phyloP scores from a whole-genome alignment of 2,888 invertebrate genomes.

The Cephus pulcher region DNA sequence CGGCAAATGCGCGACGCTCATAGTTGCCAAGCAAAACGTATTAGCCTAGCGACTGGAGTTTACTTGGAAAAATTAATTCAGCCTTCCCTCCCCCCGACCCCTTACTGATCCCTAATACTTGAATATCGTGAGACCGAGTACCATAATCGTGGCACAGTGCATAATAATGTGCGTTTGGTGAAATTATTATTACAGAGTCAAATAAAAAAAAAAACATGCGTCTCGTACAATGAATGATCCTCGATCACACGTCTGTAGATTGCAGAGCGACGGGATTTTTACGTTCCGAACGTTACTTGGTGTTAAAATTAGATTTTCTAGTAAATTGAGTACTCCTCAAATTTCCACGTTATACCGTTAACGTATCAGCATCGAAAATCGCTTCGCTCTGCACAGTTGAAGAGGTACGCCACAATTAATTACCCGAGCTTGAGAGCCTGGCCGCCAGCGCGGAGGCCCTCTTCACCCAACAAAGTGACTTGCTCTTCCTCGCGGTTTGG shows the following conservation, averaged over 20 bases:
- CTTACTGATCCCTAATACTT: neutral
- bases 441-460: conserved; percentile 93
- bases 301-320: neutral
- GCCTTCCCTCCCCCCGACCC: no score
- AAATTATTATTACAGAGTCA: conserved; percentile 30
- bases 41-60: neutral
- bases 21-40: neutral
- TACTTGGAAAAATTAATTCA: neutral
- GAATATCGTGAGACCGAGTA: conserved; percentile 40
- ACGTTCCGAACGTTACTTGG: neutral
- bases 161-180: conserved; percentile 39
- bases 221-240: conserved; percentile 47
- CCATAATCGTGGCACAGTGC: conserved; percentile 43
- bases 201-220: conserved; percentile 39
- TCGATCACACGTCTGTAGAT: conserved; percentile 47
- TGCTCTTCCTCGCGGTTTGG: conserved; percentile 96
- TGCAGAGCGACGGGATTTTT: conserved; percentile 51
- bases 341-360: neutral
- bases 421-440: conserved; percentile 99
- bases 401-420: conserved; percentile 68
- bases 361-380: conserved; percentile 26
- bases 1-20: neutral
- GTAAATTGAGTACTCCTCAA: neutral
- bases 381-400: conserved; percentile 48
- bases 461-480: conserved; percentile 95